Evolutionary conservation across 2,888 invertebrate genomes (phyloP).

Genomic region (Temnothorax ravouxi): DNA sequence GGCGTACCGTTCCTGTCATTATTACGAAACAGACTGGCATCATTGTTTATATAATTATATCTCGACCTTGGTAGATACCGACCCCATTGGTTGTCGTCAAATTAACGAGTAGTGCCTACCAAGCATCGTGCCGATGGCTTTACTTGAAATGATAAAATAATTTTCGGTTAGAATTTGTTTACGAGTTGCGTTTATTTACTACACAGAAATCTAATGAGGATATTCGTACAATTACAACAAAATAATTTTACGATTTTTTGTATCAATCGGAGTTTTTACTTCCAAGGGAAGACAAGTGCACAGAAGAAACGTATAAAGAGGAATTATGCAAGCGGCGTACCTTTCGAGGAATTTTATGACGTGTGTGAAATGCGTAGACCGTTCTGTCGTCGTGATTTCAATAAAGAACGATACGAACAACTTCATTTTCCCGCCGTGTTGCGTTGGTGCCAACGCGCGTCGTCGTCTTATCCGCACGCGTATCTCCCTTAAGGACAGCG

Average conservation of each 20-base stretch:
- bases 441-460: slow-evolving; percentile 49
- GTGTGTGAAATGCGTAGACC: slow-evolving; percentile 7
- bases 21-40: slow-evolving; percentile 70
- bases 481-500: slow-evolving; percentile 73
- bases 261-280: background rate
- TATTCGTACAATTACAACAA: background rate
- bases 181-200: background rate
- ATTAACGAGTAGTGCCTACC: slow-evolving; percentile 50
- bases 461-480: slow-evolving; percentile 65
- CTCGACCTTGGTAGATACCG: slow-evolving; percentile 65
- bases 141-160: background rate
- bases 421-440: slow-evolving; percentile 32
- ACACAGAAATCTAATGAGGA: background rate
- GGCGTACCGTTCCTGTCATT: slow-evolving; percentile 71
- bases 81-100: slow-evolving; percentile 59
- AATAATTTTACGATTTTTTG: background rate
- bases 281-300: background rate
- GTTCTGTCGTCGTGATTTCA: slow-evolving; percentile 14
- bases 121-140: background rate
- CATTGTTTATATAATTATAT: slow-evolving; percentile 79
- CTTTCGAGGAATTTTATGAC: slow-evolving; percentile 6
- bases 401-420: slow-evolving; percentile 18
- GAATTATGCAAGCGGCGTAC: slow-evolving; percentile 19
- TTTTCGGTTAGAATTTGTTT: background rate
- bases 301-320: background rate